Evolutionary conservation across 2,797 vertebrate genomes (phyloP).

Genomic region (Eulemur rubriventer): DNA sequence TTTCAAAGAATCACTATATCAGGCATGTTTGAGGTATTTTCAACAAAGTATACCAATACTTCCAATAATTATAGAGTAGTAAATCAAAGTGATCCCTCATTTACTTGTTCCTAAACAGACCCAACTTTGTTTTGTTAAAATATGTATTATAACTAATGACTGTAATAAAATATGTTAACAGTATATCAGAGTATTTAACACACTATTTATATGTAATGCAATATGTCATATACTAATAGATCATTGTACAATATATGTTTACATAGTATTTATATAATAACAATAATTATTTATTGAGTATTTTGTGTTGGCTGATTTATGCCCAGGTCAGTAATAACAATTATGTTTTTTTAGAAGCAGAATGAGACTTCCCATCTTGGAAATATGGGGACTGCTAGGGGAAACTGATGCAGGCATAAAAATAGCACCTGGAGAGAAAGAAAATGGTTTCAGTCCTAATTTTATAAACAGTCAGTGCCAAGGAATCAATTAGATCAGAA

Average conservation of each 20-base stretch:
- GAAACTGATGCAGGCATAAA: not conserved
- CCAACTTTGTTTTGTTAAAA: not conserved
- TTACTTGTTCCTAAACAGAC: not conserved
- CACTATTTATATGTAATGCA: not conserved
- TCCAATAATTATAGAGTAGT: not conserved
- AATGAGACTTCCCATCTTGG: not conserved
- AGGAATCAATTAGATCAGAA: slow-evolving; percentile 1
- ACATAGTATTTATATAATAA: not conserved
- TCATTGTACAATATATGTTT: not conserved
- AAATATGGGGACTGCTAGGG: not conserved
- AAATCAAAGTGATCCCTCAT: not conserved
- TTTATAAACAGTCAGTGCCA: not conserved
- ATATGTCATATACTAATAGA: not conserved
- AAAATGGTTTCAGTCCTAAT: not conserved
- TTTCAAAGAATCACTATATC: not conserved
- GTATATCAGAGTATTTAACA: not conserved
- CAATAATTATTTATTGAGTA: not conserved
- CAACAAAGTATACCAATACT: not conserved
- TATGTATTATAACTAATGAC: not conserved
- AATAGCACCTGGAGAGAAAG: not conserved
- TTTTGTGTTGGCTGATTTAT: not conserved
- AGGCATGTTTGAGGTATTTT: not conserved
- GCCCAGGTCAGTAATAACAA: not conserved
- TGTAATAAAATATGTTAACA: not conserved
- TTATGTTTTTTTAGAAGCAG: not conserved